Base-by-base conservation (phyloP, 1,140 invertebrate genomes). In the Amyelois transitella region DNA sequence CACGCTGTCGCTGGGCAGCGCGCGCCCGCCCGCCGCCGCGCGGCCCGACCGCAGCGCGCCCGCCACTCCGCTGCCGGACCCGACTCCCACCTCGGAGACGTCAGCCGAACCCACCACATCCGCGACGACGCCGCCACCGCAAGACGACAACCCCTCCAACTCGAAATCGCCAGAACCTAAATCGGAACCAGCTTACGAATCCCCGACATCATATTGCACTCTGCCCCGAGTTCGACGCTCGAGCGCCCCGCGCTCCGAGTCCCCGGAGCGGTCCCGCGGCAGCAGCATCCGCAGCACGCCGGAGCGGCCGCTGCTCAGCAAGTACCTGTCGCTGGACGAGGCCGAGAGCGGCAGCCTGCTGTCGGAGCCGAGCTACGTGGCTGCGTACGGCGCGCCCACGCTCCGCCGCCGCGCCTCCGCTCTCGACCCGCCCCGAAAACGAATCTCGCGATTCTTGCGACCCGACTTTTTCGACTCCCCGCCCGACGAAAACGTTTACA, bases 401-500 rank as follows among this genome's bases (percentile, higher is more conserved):
- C 25, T 60, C 58, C 10, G 78, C 72, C 57, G 64, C 72, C 10
- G 58, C 10, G 55, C 69, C 6, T 74, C 58, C 53, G 60, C 73
- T 8, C 70, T 64, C 10, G 82, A 80, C 28, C 76, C 78, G 28
- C 81, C 80, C 20, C 90, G 90, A 57, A 90, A 91, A 20, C 88
- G 92, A 55, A 91, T 94, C 38, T 94, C 94, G 10, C 88, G 94
- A 58, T 94, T 94, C 75, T 77, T 95, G 50, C 87, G 94, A 8
- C 93, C 94, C 0, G 94, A 95, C 72, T 95, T 95, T 71, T 95
- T 93, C 65, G 94, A 95, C 51, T 89, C 93, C 0, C 91, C 93
- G 0, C 78, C 91, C 38, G 93, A 94, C 60, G 93, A 94, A 59
- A 94, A 91, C 73, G 81, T 90, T n/a, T 92, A 92, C 62, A 87